Conservation (phyloP, 1,140 invertebrate species). For the Hyposmocoma kahamanoa region DNA sequence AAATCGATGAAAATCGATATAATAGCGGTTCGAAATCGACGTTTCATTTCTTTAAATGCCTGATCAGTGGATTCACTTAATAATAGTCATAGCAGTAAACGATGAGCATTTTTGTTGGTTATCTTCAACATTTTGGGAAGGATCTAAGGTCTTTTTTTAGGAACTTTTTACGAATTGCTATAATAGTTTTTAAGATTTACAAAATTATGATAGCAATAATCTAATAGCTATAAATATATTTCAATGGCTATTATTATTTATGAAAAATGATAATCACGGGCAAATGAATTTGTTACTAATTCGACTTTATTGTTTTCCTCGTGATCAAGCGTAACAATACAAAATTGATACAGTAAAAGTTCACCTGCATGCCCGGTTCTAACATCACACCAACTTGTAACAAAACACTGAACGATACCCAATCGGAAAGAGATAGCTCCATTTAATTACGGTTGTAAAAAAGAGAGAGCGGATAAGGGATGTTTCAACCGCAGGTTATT, state of each 20-base stretch:
- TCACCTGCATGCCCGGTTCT: too few species aligned
- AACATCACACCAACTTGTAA: too few species aligned
- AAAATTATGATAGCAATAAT: too few species aligned
- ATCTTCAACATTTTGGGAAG: constrained; percentile 13
- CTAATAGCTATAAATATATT: too few species aligned
- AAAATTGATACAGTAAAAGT: too few species aligned
- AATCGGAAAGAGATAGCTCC: constrained; percentile 28
- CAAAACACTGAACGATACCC: constrained; percentile 11
- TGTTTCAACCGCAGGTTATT: constrained; percentile 63
- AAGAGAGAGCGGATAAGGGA: constrained; percentile 43
- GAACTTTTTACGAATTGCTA: too few species aligned
- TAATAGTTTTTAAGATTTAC: too few species aligned
- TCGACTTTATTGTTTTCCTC: too few species aligned
- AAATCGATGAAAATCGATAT: constrained; percentile 68
- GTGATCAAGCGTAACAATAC: too few species aligned
- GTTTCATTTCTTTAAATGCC: constrained; percentile 72
- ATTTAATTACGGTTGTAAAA: constrained; percentile 20
- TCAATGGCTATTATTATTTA: too few species aligned
- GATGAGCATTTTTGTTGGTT: constrained; percentile 45
- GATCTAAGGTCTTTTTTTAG: constrained; percentile 20
- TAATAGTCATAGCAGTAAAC: constrained; percentile 64
- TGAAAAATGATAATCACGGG: too few species aligned
- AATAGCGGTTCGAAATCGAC: constrained; percentile 59
- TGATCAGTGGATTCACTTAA: constrained; percentile 62
- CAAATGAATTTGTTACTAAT: too few species aligned